Evolutionary conservation across 2,888 invertebrate species (phyloP).

Genomic region (Agrotis clavis): DNA sequence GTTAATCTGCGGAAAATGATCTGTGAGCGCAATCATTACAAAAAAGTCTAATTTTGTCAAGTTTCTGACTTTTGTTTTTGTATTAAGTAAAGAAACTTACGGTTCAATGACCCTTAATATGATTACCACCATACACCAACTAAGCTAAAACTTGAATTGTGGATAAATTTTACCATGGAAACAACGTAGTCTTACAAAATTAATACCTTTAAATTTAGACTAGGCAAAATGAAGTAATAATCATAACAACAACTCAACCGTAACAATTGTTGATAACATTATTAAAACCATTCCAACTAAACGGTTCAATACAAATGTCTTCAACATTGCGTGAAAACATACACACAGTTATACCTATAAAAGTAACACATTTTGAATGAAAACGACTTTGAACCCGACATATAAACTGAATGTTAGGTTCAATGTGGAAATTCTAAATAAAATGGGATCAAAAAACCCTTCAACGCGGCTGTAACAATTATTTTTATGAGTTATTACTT

Average conservation of each 20-base stretch:
- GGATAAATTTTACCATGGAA: not conserved
- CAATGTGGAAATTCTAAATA: constrained; percentile 63
- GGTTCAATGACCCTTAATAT: too few species aligned
- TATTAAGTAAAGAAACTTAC: not conserved
- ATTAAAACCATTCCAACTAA: constrained; percentile 23
- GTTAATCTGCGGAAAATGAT: constrained; percentile 14
- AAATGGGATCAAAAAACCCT: constrained; percentile 54
- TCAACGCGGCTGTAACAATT: constrained; percentile 67
- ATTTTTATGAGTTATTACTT: constrained; percentile 67
- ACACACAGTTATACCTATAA: constrained; percentile 24
- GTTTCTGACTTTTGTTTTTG: too few species aligned
- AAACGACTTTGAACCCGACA: constrained; percentile 33
- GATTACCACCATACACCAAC: too few species aligned
- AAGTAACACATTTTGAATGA: constrained; percentile 32
- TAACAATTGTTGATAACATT: constrained; percentile 8
- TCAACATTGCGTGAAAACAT: constrained; percentile 14
- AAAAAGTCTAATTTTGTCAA: not conserved
- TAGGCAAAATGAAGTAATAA: constrained; percentile 3
- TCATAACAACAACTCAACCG: constrained; percentile 7
- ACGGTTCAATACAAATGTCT: constrained; percentile 5
- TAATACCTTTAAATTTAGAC: not conserved
- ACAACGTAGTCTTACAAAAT: not conserved
- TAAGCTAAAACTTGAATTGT: too few species aligned
- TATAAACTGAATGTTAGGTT: constrained; percentile 60
- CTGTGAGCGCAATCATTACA: not conserved